These are phyloP conservation scores for Mimumesa dahlbomi DNA, from an alignment of 2,888 invertebrate species.

Conservation along the genomic window DNA sequence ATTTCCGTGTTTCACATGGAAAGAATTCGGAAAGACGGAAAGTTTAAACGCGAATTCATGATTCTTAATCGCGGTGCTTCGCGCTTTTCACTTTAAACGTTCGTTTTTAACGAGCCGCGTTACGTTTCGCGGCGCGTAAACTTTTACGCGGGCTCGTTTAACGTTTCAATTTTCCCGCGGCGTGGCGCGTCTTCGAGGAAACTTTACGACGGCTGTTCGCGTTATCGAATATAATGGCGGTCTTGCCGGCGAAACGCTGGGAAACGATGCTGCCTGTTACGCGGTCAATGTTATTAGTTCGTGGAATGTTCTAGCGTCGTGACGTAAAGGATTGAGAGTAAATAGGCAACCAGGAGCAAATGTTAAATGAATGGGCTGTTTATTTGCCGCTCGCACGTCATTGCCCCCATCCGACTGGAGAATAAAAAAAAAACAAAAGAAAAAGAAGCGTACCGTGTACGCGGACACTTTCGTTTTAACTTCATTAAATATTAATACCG, in stretches of 20 bases:
- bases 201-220: conserved; percentile 40
- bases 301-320: conserved; percentile 49
- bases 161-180: not conserved
- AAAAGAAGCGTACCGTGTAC: not conserved
- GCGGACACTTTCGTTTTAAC: not conserved
- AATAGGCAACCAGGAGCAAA: conserved; percentile 54
- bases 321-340: conserved; percentile 58
- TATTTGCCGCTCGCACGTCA: conserved; percentile 32
- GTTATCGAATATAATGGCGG: conserved; percentile 38
- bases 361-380: conserved; percentile 58
- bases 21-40: too few species aligned
- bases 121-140: not conserved
- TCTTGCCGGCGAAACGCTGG: conserved; percentile 30
- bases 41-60: too few species aligned
- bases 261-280: conserved; percentile 50
- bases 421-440: too few species aligned
- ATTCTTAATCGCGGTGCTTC: too few species aligned
- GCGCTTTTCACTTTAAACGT: too few species aligned
- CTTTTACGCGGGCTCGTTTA: not conserved
- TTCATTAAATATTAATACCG: conserved; percentile 3
- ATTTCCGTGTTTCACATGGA: too few species aligned
- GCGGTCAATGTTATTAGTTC: conserved; percentile 60
- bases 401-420: conserved; percentile 19
- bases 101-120: too few species aligned
- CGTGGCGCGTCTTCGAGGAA: conserved; percentile 16